Base-by-base conservation (phyloP, 2,797 vertebrate species). In the Scomberomorus guttatus region DNA sequence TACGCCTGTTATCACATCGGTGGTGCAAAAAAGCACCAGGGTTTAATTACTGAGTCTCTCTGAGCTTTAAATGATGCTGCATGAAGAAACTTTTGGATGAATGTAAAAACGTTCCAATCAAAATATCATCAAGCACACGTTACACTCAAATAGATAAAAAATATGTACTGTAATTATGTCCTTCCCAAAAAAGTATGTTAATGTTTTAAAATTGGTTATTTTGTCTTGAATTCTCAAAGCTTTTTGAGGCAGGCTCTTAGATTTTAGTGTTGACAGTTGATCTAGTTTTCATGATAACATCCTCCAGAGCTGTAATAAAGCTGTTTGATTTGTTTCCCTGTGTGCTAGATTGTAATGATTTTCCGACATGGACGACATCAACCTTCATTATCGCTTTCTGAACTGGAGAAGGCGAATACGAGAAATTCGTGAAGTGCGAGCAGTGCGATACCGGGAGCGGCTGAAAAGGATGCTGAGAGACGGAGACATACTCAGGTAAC, bases 311-410 rank as follows among this genome's bases (percentile, higher is more conserved):
- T 20, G 1, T 50, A 46, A 60, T 22, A 39, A 10, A 42, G n/a
- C 2, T 39, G 22, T 72, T 68, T 80, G 9, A 27, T 79, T 70
- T 78, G 27, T 64, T 76, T 77, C 9, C 20, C 25, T 54, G 9
- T 67, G 14, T 75, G 18, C 39, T 37, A 94, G 92, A 86, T 69
- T 93, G 92, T 87, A 69, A 94, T 93, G 92, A 58, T 82, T 92
- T 76, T 83, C 77, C 93, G 93, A 93, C 93, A 98, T 99, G 98
- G 98, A 98, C 91, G 98, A 98, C 95, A 95, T 98, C 92, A 97
- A 98, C 93, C 96, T 98, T 94, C 97, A 98, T 91, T 98, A 98
- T 95, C 96, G 97, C 90, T 97, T 98, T 93, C 90, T 98, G 71
- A 98, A 97, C 90, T 98, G 97, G 97, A 96, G 97, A 80, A 94